Conservation (phyloP, 2,888 invertebrate species). For the Catotricha subobsoleta region DNA sequence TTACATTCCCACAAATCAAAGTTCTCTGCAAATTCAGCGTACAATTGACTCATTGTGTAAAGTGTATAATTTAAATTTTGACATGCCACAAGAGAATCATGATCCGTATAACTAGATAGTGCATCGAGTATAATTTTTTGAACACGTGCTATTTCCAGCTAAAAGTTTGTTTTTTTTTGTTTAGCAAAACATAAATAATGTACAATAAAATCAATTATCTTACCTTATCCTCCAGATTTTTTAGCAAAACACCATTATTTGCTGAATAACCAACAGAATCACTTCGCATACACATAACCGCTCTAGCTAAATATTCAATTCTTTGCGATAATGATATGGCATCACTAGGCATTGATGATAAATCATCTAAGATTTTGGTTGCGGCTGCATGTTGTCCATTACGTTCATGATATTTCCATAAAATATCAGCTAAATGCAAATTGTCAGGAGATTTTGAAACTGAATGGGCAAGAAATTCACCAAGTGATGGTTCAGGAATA, state of each 20-base stretch:
- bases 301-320: slow-evolving; percentile 78
- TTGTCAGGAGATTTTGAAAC: slow-evolving; percentile 37
- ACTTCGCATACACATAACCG: slow-evolving; percentile 89
- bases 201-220: neutral
- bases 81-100: slow-evolving; percentile 40
- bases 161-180: too few species aligned
- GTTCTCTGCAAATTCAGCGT: slow-evolving; percentile 81
- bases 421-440: slow-evolving; percentile 50
- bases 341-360: slow-evolving; percentile 50
- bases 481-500: slow-evolving; percentile 31
- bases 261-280: slow-evolving; percentile 56
- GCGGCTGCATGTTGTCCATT: slow-evolving; percentile 82
- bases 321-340: slow-evolving; percentile 61
- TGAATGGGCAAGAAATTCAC: slow-evolving; percentile 28
- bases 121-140: slow-evolving; percentile 54
- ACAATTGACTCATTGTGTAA: slow-evolving; percentile 76
- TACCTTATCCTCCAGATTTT: slow-evolving; percentile 77
- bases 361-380: slow-evolving; percentile 70
- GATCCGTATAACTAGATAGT: slow-evolving; percentile 32
- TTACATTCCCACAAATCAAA: slow-evolving; percentile 86
- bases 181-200: neutral
- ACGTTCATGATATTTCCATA: slow-evolving; percentile 94
- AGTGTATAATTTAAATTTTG: slow-evolving; percentile 61
- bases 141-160: slow-evolving; percentile 68
- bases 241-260: slow-evolving; percentile 57